These are phyloP conservation scores for Leptodactylus fallax DNA, from an alignment of 2,797 vertebrate genomes.

Conservation along the genomic window DNA sequence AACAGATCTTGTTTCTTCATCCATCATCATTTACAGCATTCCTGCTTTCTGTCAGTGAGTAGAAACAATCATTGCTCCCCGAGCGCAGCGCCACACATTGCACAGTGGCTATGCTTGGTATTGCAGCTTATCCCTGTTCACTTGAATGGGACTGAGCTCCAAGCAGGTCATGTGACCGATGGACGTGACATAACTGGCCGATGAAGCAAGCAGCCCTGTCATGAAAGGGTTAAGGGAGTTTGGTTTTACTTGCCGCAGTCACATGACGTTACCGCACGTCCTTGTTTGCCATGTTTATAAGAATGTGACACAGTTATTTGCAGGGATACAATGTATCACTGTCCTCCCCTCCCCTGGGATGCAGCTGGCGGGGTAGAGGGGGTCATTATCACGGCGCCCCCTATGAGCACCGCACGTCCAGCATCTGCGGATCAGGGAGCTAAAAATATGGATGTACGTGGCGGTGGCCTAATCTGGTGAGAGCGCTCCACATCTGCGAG, in stretches of 20 bases:
- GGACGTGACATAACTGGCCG: too few species aligned
- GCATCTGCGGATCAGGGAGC: constrained; percentile 1
- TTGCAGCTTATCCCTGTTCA: too few species aligned
- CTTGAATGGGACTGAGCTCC: too few species aligned
- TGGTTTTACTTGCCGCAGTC: not conserved
- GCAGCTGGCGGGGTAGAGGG: not conserved
- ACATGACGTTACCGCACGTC: not conserved
- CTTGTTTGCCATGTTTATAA: not conserved
- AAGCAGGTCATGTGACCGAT: too few species aligned
- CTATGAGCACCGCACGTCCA: too few species aligned
- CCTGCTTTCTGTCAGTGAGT: too few species aligned
- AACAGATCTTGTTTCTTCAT: too few species aligned
- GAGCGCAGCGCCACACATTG: too few species aligned
- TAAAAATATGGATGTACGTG: not conserved
- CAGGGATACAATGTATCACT: not conserved
- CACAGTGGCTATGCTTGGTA: too few species aligned
- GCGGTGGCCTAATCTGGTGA: not conserved
- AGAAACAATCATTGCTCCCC: too few species aligned
- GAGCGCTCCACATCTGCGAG: not conserved
- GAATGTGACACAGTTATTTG: not conserved
- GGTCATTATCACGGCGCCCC: not conserved
- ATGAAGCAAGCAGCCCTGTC: not conserved
- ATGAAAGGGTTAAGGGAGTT: not conserved
- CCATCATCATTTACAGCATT: too few species aligned
- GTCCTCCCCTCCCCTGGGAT: not conserved